These are phyloP conservation scores for Chirona hameri DNA, from an alignment of 2,888 invertebrate genomes.

Conservation along the genomic window DNA sequence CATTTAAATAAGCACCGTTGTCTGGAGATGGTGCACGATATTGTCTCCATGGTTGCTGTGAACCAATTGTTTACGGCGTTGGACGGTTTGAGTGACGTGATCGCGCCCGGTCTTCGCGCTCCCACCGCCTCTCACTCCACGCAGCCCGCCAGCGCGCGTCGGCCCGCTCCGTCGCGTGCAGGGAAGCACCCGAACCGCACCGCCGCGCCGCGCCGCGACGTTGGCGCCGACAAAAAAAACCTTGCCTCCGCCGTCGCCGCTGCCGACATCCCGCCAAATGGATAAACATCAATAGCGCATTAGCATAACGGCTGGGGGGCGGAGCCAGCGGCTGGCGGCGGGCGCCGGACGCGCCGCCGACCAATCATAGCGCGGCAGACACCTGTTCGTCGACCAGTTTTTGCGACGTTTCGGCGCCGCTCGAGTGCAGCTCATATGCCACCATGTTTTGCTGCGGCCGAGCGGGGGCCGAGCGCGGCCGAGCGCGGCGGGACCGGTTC, in stretches of 20 bases:
- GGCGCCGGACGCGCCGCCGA: neutral
- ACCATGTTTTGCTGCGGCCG: neutral
- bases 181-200: neutral
- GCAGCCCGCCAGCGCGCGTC: too few species aligned
- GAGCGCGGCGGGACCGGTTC: neutral
- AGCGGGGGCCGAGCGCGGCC: neutral
- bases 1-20: too few species aligned
- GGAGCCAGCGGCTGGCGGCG: neutral
- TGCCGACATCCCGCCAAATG: neutral
- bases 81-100: too few species aligned
- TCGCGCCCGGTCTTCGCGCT: too few species aligned
- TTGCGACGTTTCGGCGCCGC: neutral
- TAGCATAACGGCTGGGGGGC: neutral
- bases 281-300: conserved; percentile 1
- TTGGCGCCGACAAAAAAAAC: neutral
- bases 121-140: too few species aligned
- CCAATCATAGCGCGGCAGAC: neutral
- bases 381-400: neutral
- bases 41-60: too few species aligned
- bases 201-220: neutral
- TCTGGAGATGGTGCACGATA: too few species aligned
- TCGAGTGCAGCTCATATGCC: neutral
- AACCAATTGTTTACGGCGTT: too few species aligned
- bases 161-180: too few species aligned
- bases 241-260: neutral